Evolutionary conservation across 2,888 invertebrate species (phyloP).

Genomic region (Hemaris fuciformis): DNA sequence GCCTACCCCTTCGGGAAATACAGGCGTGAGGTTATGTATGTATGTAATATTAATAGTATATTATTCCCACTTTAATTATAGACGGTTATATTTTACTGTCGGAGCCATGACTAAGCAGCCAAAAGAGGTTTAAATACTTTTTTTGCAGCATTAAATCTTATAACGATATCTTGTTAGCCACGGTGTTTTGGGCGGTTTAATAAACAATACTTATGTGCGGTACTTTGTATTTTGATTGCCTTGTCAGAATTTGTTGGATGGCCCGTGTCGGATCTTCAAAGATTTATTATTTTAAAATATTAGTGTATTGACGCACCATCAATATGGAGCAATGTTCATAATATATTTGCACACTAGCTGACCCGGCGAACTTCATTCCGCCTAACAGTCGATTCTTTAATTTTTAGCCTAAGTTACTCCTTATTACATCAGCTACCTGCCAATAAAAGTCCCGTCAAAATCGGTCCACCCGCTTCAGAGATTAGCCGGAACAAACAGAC

Average conservation of each 20-base stretch:
- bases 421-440: no score
- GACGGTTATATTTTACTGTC: not conserved
- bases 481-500: no score
- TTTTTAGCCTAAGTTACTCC: no score
- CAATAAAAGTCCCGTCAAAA: no score
- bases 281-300: not conserved
- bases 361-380: no score
- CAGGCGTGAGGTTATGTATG: no score
- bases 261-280: not conserved
- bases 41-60: no score
- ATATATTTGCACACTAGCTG: no score
- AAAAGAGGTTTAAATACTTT: not conserved
- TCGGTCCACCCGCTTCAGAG: no score
- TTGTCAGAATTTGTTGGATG: not conserved
- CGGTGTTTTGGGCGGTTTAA: not conserved
- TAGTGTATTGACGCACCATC: not conserved
- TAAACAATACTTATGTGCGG: conserved; percentile 1
- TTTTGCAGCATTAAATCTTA: conserved; percentile 3
- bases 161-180: not conserved
- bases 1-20: no score
- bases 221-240: not conserved
- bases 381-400: no score
- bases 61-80: not conserved
- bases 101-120: not conserved
- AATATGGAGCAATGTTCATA: not conserved